Percentiles rank a stretch among this genome's conserved stretches.
phyloP scores from a whole-genome alignment of 2,888 invertebrate species.

The Pteria penguin region DNA sequence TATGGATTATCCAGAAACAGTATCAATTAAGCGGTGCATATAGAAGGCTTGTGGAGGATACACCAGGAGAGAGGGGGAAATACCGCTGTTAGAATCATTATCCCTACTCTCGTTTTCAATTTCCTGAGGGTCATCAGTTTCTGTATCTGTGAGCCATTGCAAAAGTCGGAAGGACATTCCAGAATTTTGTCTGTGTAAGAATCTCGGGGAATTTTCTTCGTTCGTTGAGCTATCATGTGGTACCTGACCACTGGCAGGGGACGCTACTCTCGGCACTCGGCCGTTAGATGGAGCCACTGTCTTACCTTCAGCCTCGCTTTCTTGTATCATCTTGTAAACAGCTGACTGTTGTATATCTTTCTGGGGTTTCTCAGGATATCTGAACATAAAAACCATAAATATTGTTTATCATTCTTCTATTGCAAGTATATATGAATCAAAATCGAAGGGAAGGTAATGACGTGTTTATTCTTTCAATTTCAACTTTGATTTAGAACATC shows the following conservation, averaged over 20 bases:
- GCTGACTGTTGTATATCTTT: constrained; percentile 71
- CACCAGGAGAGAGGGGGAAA: constrained; percentile 4
- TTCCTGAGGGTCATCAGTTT: constrained; percentile 42
- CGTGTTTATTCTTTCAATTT: no score
- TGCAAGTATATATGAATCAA: no score
- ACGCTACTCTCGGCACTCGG: constrained; percentile 18
- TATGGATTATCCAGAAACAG: no score
- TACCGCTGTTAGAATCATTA: not conserved
- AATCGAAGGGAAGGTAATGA: no score
- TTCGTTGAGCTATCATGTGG: not conserved
- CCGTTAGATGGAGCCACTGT: constrained; percentile 15
- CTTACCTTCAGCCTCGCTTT: constrained; percentile 69
- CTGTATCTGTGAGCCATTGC: constrained; percentile 74
- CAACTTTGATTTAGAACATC: no score
- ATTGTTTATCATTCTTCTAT: no score
- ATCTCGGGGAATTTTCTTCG: constrained; percentile 45
- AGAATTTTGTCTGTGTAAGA: constrained; percentile 59
- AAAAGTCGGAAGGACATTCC: constrained; percentile 72
- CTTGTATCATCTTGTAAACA: constrained; percentile 75
- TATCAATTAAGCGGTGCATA: no score
- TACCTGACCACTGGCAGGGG: no score
- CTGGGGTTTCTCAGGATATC: constrained; percentile 51
- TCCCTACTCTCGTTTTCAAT: constrained; percentile 49
- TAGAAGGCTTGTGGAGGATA: no score
- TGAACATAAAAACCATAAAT: constrained; percentile 32